Percentiles rank a stretch among this genome's conserved stretches.
phyloP scores from a whole-genome alignment of 2,797 vertebrate species.

The Scarus forsteni region DNA sequence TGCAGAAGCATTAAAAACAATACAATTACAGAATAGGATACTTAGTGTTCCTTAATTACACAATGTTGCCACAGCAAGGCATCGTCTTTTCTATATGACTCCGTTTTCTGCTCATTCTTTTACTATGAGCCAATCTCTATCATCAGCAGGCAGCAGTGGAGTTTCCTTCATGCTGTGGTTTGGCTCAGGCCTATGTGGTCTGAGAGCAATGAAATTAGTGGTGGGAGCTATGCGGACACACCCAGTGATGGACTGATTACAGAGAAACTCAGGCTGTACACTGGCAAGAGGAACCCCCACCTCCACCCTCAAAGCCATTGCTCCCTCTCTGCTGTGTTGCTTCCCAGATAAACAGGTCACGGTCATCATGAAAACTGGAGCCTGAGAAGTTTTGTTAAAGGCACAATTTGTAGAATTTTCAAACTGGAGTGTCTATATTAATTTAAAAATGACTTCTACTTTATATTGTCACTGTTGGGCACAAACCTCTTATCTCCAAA shows the following conservation, averaged over 20 bases:
- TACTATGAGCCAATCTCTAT: conserved; percentile 68
- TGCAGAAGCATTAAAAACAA: neutral
- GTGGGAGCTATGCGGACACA: conserved; percentile 83
- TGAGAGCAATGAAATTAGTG: conserved; percentile 85
- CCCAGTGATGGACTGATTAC: conserved; percentile 87
- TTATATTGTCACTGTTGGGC: too few species aligned
- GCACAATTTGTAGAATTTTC: too few species aligned
- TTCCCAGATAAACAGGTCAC: conserved; percentile 44
- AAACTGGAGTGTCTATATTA: too few species aligned
- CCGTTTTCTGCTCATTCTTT: conserved; percentile 59
- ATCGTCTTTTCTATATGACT: conserved; percentile 7
- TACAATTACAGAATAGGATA: neutral
- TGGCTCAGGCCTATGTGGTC: conserved; percentile 71
- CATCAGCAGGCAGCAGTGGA: conserved; percentile 66
- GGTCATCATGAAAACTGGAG: conserved; percentile 16
- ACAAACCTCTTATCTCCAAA: too few species aligned
- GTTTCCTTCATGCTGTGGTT: conserved; percentile 78
- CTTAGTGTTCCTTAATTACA: conserved; percentile 10
- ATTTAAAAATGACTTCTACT: too few species aligned
- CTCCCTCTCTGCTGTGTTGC: conserved; percentile 29
- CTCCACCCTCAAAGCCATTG: conserved; percentile 9
- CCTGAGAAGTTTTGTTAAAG: conserved; percentile 28
- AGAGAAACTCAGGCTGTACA: conserved; percentile 77
- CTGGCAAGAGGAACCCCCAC: conserved; percentile 62
- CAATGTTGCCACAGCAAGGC: conserved; percentile 27